A percentile compares a stretch with the other conserved stretches of the same genome.
phyloP scores from a whole-genome alignment of 2,113 vertebrate genomes.

The Apodemus speciosus region DNA sequence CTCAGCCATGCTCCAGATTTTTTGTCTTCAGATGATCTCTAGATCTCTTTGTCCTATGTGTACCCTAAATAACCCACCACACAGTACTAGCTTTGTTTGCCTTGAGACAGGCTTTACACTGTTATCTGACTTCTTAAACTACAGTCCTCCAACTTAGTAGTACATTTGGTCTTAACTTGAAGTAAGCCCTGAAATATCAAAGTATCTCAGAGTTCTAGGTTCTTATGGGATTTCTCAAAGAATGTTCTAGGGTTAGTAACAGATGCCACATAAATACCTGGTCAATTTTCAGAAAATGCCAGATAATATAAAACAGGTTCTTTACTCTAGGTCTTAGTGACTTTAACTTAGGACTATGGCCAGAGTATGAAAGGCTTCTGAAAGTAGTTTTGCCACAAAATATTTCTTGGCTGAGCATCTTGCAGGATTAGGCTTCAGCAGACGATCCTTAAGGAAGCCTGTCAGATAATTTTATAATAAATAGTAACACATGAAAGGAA shows the following conservation, averaged over 20 bases:
- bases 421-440: slow-evolving; percentile 48
- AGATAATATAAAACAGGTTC: slow-evolving; percentile 47
- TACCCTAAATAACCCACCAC: not conserved
- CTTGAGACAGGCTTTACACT: not conserved
- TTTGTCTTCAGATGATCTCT: slow-evolving; percentile 14
- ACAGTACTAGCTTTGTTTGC: slow-evolving; percentile 6
- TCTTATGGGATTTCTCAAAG: slow-evolving; percentile 61
- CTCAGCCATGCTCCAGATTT: not conserved
- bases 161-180: slow-evolving; percentile 17
- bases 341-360: slow-evolving; percentile 47
- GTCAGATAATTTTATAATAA: slow-evolving; percentile 60
- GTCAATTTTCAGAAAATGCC: slow-evolving; percentile 62
- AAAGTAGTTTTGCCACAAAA: slow-evolving; percentile 57
- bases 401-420: slow-evolving; percentile 53
- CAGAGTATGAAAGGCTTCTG: slow-evolving; percentile 47
- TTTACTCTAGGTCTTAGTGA: slow-evolving; percentile 35
- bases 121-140: not conserved
- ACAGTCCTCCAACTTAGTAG: not conserved
- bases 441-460: slow-evolving; percentile 49
- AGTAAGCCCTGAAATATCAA: slow-evolving; percentile 53
- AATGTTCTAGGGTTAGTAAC: slow-evolving; percentile 28
- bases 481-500: slow-evolving; percentile 30
- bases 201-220: slow-evolving; percentile 43
- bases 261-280: slow-evolving; percentile 50
- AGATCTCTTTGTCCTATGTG: slow-evolving; percentile 18